Base-by-base conservation (phyloP, 2,888 invertebrate species). In the Zygaena filipendulae region DNA sequence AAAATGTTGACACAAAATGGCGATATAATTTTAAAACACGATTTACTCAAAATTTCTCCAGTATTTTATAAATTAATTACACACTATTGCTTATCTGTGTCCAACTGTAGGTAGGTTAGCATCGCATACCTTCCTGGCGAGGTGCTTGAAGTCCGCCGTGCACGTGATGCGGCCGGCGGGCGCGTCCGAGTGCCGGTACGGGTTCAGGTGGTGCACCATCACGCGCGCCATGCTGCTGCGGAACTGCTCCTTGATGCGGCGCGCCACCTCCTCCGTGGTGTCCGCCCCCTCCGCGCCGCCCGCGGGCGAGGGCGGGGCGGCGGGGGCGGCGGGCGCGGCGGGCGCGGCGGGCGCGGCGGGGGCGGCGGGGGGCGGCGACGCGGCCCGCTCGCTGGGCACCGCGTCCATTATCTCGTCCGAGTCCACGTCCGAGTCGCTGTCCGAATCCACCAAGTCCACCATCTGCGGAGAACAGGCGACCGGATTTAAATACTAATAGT, bases 41-140 rank as follows among this genome's bases (percentile, higher is more conserved):
- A n/a, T n/a, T n/a, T n/a, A n/a, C n/a, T n/a, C n/a, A n/a, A n/a
- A n/a, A n/a, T n/a, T n/a, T n/a, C n/a, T n/a, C n/a, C n/a, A n/a
- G n/a, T n/a, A n/a, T n/a, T n/a, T n/a, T n/a, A n/a, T n/a, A n/a
- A n/a, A n/a, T n/a, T n/a, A n/a, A n/a, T n/a, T n/a, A n/a, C n/a
- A n/a, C n/a, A n/a, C n/a, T n/a, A n/a, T n/a, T n/a, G n/a, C n/a
- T n/a, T n/a, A n/a, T n/a, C n/a, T n/a, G n/a, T n/a, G n/a, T n/a
- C n/a, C n/a, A n/a, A n/a, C n/a, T n/a, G n/a, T n/a, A n/a, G n/a
- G n/a, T n/a, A n/a, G n/a, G n/a, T n/a, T n/a, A n/a, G n/a, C n/a
- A n/a, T n/a, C n/a, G n/a, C n/a, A n/a, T n/a, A 93, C 93, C 86
- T 96, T 97, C 69, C 95, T 84, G 3, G 96, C 95, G 30, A 97